Evolutionary conservation across 2,888 invertebrate species (phyloP).

Genomic region (Dastarcus helophoroides): DNA sequence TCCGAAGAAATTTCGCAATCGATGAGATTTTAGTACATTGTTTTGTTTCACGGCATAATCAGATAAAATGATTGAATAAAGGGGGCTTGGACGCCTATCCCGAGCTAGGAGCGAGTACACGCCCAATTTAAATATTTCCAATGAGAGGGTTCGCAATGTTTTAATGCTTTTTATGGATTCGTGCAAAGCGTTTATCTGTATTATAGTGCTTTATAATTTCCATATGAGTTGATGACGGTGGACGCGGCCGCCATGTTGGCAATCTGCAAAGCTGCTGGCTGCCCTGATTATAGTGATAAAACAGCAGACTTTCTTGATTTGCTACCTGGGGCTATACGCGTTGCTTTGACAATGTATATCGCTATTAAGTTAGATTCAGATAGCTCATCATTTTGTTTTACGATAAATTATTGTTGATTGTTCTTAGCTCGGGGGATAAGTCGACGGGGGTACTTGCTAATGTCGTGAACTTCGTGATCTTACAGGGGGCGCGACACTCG

Average conservation of each 20-base stretch:
- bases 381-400: too few relatives aligned
- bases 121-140: constrained; percentile 33
- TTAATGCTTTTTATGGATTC: constrained; percentile 35
- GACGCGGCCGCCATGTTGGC: constrained; percentile 16
- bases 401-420: too few relatives aligned
- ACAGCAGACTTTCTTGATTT: constrained; percentile 20
- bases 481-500: too few relatives aligned
- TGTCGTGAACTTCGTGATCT: too few relatives aligned
- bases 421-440: too few relatives aligned
- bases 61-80: too few relatives aligned
- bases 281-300: constrained; percentile 34
- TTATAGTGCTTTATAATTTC: constrained; percentile 35
- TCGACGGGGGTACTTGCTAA: too few relatives aligned
- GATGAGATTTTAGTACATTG: too few relatives aligned
- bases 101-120: constrained; percentile 15
- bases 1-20: too few relatives aligned
- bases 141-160: constrained; percentile 30
- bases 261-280: constrained; percentile 28
- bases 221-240: constrained; percentile 23
- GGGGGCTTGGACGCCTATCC: too few relatives aligned
- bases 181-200: constrained; percentile 34
- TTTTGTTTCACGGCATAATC: too few relatives aligned
- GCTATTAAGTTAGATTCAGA: too few relatives aligned
- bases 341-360: constrained; percentile 20
- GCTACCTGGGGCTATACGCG: constrained; percentile 17